Evolutionary conservation across 2,888 invertebrate genomes (phyloP).

Genomic region (Clostera curtula): DNA sequence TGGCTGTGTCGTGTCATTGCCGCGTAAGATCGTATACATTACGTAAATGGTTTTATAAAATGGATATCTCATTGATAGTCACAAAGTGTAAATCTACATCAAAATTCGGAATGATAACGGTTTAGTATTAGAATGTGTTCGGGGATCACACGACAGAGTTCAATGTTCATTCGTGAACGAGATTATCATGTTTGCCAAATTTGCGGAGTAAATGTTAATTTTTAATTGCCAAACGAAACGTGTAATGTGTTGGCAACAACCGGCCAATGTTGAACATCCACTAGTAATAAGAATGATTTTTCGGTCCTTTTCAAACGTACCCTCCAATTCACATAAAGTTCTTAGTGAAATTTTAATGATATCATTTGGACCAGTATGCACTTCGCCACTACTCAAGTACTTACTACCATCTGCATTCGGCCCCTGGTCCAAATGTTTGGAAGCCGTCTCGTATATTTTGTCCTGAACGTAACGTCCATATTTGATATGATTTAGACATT

Average conservation of each 20-base stretch:
- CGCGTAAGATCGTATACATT: slow-evolving; percentile 41
- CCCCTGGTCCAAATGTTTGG: slow-evolving; percentile 42
- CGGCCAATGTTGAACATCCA: slow-evolving; percentile 71
- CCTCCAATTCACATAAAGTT: slow-evolving; percentile 65
- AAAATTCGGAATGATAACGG: slow-evolving; percentile 29
- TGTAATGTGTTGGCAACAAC: slow-evolving; percentile 53
- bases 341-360: slow-evolving; percentile 54
- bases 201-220: slow-evolving; percentile 38
- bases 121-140: slow-evolving; percentile 29
- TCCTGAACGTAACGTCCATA: slow-evolving; percentile 71
- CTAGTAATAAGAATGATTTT: slow-evolving; percentile 59
- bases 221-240: slow-evolving; percentile 49
- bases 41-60: slow-evolving; percentile 34
- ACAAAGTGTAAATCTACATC: slow-evolving; percentile 39
- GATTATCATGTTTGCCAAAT: slow-evolving; percentile 50
- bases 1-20: slow-evolving; percentile 36
- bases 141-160: slow-evolving; percentile 30
- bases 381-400: slow-evolving; percentile 9
- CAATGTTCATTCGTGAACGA: slow-evolving; percentile 23
- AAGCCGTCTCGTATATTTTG: slow-evolving; percentile 66
- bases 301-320: slow-evolving; percentile 62
- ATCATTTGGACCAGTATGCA: slow-evolving; percentile 42
- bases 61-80: slow-evolving; percentile 41
- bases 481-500: slow-evolving; percentile 68
- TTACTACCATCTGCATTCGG: slow-evolving; percentile 7